Evolutionary conservation across 2,888 invertebrate species (phyloP), one percentile per base, ranked within the genome.

Genomic region (Matsumyia berberina): DNA sequence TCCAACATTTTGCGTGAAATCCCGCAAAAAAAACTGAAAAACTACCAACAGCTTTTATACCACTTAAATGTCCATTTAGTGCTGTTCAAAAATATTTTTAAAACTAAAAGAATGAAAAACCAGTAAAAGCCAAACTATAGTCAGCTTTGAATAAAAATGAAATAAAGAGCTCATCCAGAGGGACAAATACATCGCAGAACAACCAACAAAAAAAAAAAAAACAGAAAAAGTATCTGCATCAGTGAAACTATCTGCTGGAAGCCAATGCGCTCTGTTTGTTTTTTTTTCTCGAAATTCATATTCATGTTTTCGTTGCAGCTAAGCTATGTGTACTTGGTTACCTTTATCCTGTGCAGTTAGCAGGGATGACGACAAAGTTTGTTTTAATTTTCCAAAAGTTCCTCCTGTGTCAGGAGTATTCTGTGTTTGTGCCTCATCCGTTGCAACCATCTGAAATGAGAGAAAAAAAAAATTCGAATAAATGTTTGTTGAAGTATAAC

Each of bases 291-390:
- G 12, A 46, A 51, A 29, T 24, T 24, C 24, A 24, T 51, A 12
- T 12, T 51, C 8, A 33, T 53, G 8, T 31, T 31, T 15, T 33
- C 15, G 4, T 53, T 11, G 31, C 31, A 49, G 12, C 24, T 39
- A 24, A 7, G n/a, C 17, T 31, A 15, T 51, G 9, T 1, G 31
- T 12, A 42, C 60, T 9, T 15, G 42, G 62, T 87, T 91, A 96
- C 96, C 96, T 94, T 95, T 96, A 91, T 96, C 96, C 91, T 96
- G 96, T 86, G 96, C 96, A 72, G 94, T 96, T 91, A 96, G 94
- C 60, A 97, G 93, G 77, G 96, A 96, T 35, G 96, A 96, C 78
- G 96, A 96, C 86, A 96, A 93, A 51, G 96, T 96, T 92, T 97
- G 96, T 87, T 96, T 94, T 88, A 97, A 93, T 92, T 96, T 97